phyloP scores from a whole-genome alignment of 2,888 invertebrate species.

The Sesia bembeciformis region DNA sequence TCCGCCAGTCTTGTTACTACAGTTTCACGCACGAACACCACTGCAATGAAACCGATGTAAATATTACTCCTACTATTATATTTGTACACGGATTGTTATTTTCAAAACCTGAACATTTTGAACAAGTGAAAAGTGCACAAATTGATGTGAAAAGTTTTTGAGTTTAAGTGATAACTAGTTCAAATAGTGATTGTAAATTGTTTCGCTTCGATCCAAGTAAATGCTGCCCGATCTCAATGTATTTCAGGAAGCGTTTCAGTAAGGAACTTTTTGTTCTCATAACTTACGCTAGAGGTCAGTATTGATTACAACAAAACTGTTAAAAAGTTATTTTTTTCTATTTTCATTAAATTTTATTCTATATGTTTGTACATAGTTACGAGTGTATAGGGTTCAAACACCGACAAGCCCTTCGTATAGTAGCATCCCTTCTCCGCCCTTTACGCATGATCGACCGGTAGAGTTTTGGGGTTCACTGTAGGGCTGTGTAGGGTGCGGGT shows the following conservation, averaged over 20 bases:
- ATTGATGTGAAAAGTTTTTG: constrained; percentile 26
- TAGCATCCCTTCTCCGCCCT: constrained; percentile 72
- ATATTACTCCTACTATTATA: constrained; percentile 65
- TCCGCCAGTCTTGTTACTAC: constrained; percentile 66
- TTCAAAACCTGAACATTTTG: constrained; percentile 35
- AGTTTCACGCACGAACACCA: constrained; percentile 68
- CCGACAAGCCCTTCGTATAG: constrained; percentile 60
- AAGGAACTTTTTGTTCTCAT: constrained; percentile 66
- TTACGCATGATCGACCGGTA: constrained; percentile 74
- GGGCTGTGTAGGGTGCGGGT: constrained; percentile 52
- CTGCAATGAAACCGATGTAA: constrained; percentile 63
- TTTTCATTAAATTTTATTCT: constrained; percentile 8
- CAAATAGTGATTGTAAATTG: constrained; percentile 42
- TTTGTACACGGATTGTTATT: constrained; percentile 58
- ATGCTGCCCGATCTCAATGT: constrained; percentile 56
- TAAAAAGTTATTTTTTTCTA: background rate
- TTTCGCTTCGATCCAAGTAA: constrained; percentile 66
- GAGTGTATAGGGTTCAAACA: constrained; percentile 50
- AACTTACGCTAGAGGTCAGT: constrained; percentile 72
- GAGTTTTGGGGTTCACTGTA: constrained; percentile 64
- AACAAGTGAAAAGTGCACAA: constrained; percentile 24
- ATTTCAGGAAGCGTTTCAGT: constrained; percentile 71
- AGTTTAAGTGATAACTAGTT: constrained; percentile 42
- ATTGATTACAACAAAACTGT: constrained; percentile 15
- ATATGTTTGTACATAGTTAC: constrained; percentile 30